phyloP scores from a whole-genome alignment of 2,797 vertebrate genomes.

The Poeciliopsis gracilis region DNA sequence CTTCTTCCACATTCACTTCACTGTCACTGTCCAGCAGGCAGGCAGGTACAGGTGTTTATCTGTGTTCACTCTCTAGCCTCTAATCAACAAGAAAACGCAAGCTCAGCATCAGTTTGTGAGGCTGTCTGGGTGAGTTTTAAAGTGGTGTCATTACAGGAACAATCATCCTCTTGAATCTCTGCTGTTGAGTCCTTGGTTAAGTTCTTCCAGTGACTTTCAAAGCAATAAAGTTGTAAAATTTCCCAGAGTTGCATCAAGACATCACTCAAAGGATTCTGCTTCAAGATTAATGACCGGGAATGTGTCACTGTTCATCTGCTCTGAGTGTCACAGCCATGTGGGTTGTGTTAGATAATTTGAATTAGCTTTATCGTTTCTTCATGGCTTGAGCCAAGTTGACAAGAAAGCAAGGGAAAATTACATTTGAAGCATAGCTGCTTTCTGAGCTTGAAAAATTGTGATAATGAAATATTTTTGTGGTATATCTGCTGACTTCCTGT shows the following conservation, averaged over 20 bases:
- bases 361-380: conserved; percentile 21
- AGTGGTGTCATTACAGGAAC: conserved; percentile 65
- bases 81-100: conserved; percentile 54
- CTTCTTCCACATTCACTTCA: conserved; percentile 27
- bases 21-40: conserved; percentile 33
- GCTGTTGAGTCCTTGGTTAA: conserved; percentile 55
- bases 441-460: conserved; percentile 11
- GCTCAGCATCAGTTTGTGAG: conserved; percentile 64
- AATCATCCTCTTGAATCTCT: conserved; percentile 59
- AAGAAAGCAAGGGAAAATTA: conserved; percentile 8
- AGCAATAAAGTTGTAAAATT: conserved; percentile 52
- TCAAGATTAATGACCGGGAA: conserved; percentile 41
- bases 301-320: conserved; percentile 29
- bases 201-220: conserved; percentile 49
- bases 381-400: conserved; percentile 1
- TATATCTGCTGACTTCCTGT: conserved; percentile 39
- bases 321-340: conserved; percentile 36
- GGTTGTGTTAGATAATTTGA: conserved; percentile 24
- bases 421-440: not conserved
- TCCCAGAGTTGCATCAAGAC: conserved; percentile 5
- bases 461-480: not conserved
- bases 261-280: not conserved
- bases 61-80: conserved; percentile 35
- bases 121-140: conserved; percentile 64
- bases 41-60: conserved; percentile 36